phyloP scores from a whole-genome alignment of 2,797 vertebrate genomes.

The Crenuchus spilurus region DNA sequence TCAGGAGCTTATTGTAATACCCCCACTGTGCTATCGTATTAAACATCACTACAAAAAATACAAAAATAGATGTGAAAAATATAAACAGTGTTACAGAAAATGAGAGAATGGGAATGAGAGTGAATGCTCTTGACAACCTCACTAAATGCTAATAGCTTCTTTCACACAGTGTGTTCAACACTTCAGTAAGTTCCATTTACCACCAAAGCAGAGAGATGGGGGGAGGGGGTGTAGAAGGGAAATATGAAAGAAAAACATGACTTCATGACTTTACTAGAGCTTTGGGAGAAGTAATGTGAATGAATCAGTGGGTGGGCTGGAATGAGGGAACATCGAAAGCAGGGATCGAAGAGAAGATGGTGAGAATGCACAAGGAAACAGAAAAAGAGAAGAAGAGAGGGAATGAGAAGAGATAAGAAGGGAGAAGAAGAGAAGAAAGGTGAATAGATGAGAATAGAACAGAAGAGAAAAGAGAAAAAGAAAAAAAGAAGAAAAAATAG shows the following conservation, averaged over 20 bases:
- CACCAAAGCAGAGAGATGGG: background rate
- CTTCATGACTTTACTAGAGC: too few relatives aligned
- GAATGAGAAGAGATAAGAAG: background rate
- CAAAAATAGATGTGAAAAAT: background rate
- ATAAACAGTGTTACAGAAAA: background rate
- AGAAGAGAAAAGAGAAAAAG: background rate
- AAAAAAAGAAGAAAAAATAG: background rate
- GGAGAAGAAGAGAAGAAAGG: background rate
- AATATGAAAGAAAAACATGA: background rate
- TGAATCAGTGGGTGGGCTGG: background rate
- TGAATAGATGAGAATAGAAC: too few relatives aligned
- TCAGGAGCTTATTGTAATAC: background rate
- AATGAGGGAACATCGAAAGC: too few relatives aligned
- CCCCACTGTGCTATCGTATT: background rate
- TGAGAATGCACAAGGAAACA: background rate
- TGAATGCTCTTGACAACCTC: background rate
- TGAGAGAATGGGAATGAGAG: background rate
- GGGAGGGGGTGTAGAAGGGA: background rate
- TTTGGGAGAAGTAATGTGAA: slow-evolving; percentile 10
- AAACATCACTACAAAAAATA: background rate
- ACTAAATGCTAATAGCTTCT: slow-evolving; percentile 14
- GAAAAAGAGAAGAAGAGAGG: background rate
- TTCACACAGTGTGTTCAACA: slow-evolving; percentile 1
- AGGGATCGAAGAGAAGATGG: background rate
- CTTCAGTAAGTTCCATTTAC: slow-evolving; percentile 28